Evolutionary conservation across 2,797 vertebrate genomes (phyloP).

Genomic region (Falco columbarius): DNA sequence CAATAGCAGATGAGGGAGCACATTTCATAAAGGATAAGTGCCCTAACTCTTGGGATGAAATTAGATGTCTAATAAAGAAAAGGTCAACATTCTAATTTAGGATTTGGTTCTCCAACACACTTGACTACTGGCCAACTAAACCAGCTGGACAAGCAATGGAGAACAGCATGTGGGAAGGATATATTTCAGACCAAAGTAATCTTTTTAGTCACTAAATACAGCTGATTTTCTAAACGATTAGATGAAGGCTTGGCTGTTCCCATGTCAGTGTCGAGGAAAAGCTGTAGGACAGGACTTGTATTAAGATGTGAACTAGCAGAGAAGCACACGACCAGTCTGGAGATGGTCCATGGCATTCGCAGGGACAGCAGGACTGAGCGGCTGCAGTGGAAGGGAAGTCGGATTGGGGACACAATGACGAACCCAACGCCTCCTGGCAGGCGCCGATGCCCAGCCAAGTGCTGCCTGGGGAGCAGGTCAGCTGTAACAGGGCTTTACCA

Average conservation of each 20-base stretch:
- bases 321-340: background rate
- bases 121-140: slow-evolving; percentile 47
- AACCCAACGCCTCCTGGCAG: background rate
- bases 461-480: background rate
- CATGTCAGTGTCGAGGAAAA: background rate
- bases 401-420: background rate
- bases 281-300: background rate
- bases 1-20: background rate
- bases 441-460: rapidly evolving
- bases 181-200: slow-evolving; percentile 43
- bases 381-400: background rate
- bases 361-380: rapidly evolving
- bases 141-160: slow-evolving; percentile 50
- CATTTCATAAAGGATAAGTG: background rate
- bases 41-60: background rate
- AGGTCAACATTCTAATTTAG: slow-evolving; percentile 20
- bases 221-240: slow-evolving; percentile 47
- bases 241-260: background rate
- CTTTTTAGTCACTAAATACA: slow-evolving; percentile 52
- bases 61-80: slow-evolving; percentile 31
- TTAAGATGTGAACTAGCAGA: background rate
- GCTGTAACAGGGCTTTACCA: background rate
- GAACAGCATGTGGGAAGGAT: slow-evolving; percentile 54
- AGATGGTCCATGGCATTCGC: rapidly evolving
- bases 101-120: slow-evolving; percentile 49